Base-by-base conservation (phyloP, 37 sponge, comb jelly and placozoan species). In the Aplysina aerophoba region DNA sequence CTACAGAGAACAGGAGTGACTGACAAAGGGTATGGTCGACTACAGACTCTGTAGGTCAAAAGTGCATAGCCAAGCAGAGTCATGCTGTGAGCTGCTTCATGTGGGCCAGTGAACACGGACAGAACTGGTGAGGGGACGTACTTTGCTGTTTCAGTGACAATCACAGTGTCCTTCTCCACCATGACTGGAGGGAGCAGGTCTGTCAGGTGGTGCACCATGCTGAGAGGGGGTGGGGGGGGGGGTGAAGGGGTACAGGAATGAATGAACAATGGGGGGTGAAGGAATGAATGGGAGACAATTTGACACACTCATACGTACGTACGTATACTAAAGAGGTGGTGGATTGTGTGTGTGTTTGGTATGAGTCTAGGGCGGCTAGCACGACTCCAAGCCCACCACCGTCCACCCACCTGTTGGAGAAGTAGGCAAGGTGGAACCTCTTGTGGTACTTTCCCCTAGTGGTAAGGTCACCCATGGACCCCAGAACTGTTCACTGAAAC, bases 351-450 rank as follows among this genome's bases (percentile, higher is more conserved):
- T 25, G 35, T 55, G 19, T 56, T 4, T 56, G 27, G 17, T 20
- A 15, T 57, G 17, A 20, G 17, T 34, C 36, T 69, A 20, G 73
- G 19, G 17, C 73, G 15, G 19, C 73, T 21, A 33, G 19, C 17
- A 28, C 15, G 33, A 21, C 33, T 33, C 21, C 36, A 21, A 20
- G 15, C 36, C 36, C 16, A 21, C 15, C 36, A 11, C 38, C 27
- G 6, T 16, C 13, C 28, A 77, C 74, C 0, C 71, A 93, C 93
- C 93, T 96, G 87, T 96, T 96, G 19, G 98, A 97, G 55, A 97
- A 89, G 77, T 95, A 95, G 13, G 83, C 86, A 22, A 93, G 55
- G 59, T 93, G 83, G 56, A 97, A 97, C 27, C 83, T 39, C 25
- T 89, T 72, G 16, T 73, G 61, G 61, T 65, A 93, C 11, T 83